Evolutionary conservation across 2,113 vertebrate genomes (phyloP), one percentile per base, ranked within the genome.

Genomic region (Tragulus kanchil): DNA sequence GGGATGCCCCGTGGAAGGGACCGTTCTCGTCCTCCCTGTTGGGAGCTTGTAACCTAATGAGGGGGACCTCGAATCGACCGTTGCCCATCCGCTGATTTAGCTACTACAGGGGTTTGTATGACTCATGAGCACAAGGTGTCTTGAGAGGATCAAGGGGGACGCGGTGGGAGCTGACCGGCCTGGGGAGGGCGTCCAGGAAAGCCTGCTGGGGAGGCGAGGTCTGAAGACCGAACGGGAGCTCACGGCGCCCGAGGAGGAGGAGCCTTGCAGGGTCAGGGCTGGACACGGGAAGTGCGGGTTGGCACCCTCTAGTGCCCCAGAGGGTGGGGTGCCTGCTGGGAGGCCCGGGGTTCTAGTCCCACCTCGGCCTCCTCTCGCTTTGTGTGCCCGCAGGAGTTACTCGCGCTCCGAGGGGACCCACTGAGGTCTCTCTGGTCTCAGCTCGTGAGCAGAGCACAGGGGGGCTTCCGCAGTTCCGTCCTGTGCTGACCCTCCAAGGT

Each of bases 21-120:
- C 13, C 8, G 45, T 31, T 52, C 67, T 3, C 2, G 25, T 42
- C 6, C 48, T 0, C 2, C 2, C 8, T 36, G 36, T 42, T n/a
- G 5, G 16, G n/a, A 48, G 28, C 56, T 83, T 58, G 12, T 16
- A 11, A 61, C 67, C 52, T 58, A 54, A 23, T 19, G 61, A 58
- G 50, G 25, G 23, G 31, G 78, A 14, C 28, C 4, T 28, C 42
- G 56, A 84, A 50, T 42, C 56, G 50, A 36, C 73, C 59, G 12
- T 12, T 64, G 26, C 36, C 42, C 28, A 11, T 5, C 0, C 4
- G 28, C 28, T 48, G 7, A 14, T 61, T 83, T 79, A 42, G 90
- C 13, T 50, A 14, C 16, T 8, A n/a, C 15, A 19, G 56, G 42
- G 16, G 54, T 13, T 13, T 17, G 4, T 15, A 10, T 56, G 69